Conservation (phyloP, 1,140 invertebrate species). For the Eriocheir sinensis region DNA sequence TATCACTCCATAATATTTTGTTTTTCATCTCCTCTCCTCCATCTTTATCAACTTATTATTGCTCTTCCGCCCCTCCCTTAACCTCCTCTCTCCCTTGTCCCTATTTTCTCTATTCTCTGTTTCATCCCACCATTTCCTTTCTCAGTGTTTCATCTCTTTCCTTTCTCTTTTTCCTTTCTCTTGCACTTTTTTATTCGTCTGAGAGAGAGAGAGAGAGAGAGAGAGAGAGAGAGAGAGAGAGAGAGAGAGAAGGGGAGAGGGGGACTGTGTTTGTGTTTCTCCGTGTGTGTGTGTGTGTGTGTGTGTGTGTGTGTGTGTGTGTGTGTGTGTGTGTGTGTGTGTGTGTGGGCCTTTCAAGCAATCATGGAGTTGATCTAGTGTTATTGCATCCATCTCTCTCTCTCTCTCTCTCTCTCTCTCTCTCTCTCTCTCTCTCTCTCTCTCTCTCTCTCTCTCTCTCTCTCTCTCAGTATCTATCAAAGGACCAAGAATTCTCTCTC, state of each 20-base stretch:
- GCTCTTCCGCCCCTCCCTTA: no score
- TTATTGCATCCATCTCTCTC: no score
- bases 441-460: no score
- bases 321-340: constrained; percentile 56
- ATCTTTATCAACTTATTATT: neutral
- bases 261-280: neutral
- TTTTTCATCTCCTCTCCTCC: no score
- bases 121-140: neutral
- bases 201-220: neutral
- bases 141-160: neutral
- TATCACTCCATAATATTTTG: neutral
- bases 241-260: no score
- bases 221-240: neutral
- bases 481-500: no score
- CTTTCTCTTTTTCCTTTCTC: neutral
- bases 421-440: no score
- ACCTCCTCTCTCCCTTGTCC: no score
- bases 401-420: no score
- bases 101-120: neutral
- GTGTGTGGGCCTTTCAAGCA: neutral
- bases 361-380: no score
- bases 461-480: no score
- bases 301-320: constrained; percentile 48
- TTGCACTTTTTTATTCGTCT: neutral
- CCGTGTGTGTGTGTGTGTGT: constrained; percentile 47